These are phyloP conservation scores for Sternotherus odoratus DNA, from an alignment of 2,797 vertebrate species.

Conservation along the genomic window DNA sequence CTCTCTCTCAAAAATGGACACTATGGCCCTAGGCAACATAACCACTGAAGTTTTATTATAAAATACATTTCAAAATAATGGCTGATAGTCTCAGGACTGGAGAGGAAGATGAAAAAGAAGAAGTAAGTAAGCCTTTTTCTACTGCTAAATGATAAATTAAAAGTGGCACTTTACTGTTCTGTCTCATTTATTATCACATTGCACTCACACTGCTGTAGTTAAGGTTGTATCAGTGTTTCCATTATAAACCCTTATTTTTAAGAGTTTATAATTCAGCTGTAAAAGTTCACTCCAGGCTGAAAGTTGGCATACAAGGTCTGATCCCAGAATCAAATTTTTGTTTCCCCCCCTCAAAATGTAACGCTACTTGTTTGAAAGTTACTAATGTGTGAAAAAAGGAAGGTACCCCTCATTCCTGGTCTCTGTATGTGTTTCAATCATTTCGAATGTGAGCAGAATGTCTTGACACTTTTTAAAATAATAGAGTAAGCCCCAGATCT, in stretches of 20 bases:
- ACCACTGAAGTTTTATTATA: conserved; percentile 80
- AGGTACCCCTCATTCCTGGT: not conserved
- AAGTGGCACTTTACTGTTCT: conserved; percentile 77
- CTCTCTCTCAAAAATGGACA: conserved; percentile 69
- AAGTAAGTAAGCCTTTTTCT: conserved; percentile 80
- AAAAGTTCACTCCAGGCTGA: conserved; percentile 64
- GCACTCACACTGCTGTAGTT: conserved; percentile 52
- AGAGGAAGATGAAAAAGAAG: conserved; percentile 77
- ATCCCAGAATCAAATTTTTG: conserved; percentile 61
- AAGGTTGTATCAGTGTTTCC: conserved; percentile 64
- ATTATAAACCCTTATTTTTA: conserved; percentile 67
- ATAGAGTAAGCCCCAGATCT: not conserved
- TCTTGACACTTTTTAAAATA: not conserved
- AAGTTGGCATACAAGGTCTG: conserved; percentile 65
- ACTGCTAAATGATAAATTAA: conserved; percentile 82
- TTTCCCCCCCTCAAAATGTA: not conserved
- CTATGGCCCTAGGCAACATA: conserved; percentile 78
- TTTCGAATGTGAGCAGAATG: not conserved
- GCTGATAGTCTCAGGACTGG: conserved; percentile 76
- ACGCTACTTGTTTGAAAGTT: not conserved
- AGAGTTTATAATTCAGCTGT: conserved; percentile 66
- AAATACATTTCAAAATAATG: conserved; percentile 84
- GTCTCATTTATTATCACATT: conserved; percentile 76
- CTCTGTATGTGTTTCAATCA: not conserved
- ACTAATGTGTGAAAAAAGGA: not conserved